Evolutionary conservation across 2,797 vertebrate genomes (phyloP), one percentile per base, ranked within the genome.

Genomic region (Odontamblyopus lacepedii): DNA sequence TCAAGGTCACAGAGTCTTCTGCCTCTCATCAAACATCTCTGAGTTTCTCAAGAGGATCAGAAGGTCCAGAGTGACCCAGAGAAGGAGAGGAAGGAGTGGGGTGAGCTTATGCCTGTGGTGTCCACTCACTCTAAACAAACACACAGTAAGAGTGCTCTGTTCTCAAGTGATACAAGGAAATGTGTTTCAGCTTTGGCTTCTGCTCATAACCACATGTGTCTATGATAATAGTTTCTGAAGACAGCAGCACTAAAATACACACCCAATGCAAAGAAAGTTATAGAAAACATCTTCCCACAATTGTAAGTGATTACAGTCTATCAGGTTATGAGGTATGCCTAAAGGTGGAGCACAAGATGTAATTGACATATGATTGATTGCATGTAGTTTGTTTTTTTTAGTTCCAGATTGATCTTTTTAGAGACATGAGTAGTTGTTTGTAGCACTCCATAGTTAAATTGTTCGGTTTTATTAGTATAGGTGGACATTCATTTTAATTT

Each of bases 91-190:
- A 48, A 35, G 61, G 48, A 38, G 7, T 38, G 75, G 79, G 80
- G 69, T 85, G 71, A 86, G 72, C 80, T 87, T 85, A 83, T 82
- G 66, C 88, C 86, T 65, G 79, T 80, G 78, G 85, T 57, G 85
- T 57, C 38, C 27, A 70, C 68, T 72, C 72, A 44, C 48, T 72
- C n/a, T 44, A 85, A 84, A 88, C 63, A 90, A 87, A 85, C 80
- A 75, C 69, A 1, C 73, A 27, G 71, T 67, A 65, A 76, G 78
- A 76, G 53, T 8, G 67, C 41, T 79, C 63, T 75, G 71, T 73
- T 74, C 57, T 78, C 26, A 57, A 59, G 68, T 72, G 78, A 18
- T 53, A 15, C 41, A 5, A 73, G 65, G 63, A 44, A 30, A n/a
- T 56, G 30, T 64, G 61, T 56, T 16, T 67, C 30, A 56, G 35